Evolutionary conservation across 2,888 invertebrate genomes (phyloP), one percentile per base, ranked within the genome.

Genomic region (Acrobasis consociella): DNA sequence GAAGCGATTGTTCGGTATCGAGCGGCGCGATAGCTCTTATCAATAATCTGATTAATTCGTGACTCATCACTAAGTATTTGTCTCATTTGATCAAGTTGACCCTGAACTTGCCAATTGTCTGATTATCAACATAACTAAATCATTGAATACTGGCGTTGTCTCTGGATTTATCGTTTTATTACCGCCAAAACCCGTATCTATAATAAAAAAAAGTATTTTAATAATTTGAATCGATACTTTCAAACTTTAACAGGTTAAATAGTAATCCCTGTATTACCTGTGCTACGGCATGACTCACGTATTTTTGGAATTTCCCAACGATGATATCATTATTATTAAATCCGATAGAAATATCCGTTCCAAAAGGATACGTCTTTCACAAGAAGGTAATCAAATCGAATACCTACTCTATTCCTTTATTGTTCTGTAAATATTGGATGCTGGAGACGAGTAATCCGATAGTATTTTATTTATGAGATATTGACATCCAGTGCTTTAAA

Each of bases 1-100:
- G 66, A 72, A 62, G 70, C 69, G 75, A 72, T 66, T 70, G 70
- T 39, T 51, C n/a, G 69, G 72, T 76, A 80, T 74, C 69, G 74
- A 72, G 70, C 74, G 71, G 66, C 67, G 68, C 77, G 85, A 84
- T 87, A 87, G 76, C 74, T 64, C 77, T 78, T 86, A 87, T 88
- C 87, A 78, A 70, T 85, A 86, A 89, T 90, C 86, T 79, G 83
- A 86, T 87, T 89, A 88, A 86, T 88, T 85, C 81, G 78, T 83
- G 84, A 86, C 73, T 86, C 86, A 85, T 68, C n/a, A 46, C 9
- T 7, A 13, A 46, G 13, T 46, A 31, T 46, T 11, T 46, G 46
- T 46, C 46, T 46, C n/a, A n/a, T 46, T 46, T 13, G 46, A 46
- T 46, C 46, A 11, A n/a, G n/a, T 46, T 5, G 46, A n/a, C 46